Evolutionary conservation across 2,113 vertebrate species (phyloP).

Genomic region (Spea multiplicata): DNA sequence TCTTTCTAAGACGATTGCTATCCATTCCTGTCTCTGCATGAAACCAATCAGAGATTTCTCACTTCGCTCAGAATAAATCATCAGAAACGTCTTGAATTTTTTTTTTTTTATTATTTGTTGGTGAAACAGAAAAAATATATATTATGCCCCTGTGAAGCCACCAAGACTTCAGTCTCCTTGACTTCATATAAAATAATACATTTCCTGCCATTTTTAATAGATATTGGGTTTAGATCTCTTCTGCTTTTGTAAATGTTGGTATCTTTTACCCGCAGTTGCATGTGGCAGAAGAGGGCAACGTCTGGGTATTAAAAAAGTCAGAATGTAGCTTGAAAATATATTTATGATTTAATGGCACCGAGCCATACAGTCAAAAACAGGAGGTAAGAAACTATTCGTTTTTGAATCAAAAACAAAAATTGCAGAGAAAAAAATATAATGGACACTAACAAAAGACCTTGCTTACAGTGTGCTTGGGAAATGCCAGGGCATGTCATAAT

Average conservation of each 20-base stretch:
- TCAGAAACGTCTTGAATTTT: slow-evolving; percentile 55
- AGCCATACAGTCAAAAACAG: slow-evolving; percentile 17
- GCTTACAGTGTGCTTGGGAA: not conserved
- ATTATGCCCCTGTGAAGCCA: slow-evolving; percentile 38
- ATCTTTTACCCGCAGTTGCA: slow-evolving; percentile 45
- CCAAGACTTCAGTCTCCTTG: slow-evolving; percentile 51
- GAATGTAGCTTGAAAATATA: slow-evolving; percentile 44
- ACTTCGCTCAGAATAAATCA: slow-evolving; percentile 64
- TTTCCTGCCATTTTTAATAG: slow-evolving; percentile 49
- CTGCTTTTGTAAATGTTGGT: slow-evolving; percentile 43
- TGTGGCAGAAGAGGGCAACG: slow-evolving; percentile 46
- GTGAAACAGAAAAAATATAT: slow-evolving; percentile 49
- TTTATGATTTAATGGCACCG: slow-evolving; percentile 45
- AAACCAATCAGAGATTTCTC: slow-evolving; percentile 65
- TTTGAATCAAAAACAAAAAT: slow-evolving; percentile 19
- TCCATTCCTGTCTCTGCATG: slow-evolving; percentile 63
- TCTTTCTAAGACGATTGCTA: slow-evolving; percentile 74
- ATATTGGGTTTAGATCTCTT: slow-evolving; percentile 42
- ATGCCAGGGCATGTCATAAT: not conserved
- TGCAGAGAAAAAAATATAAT: slow-evolving; percentile 37
- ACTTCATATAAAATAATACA: slow-evolving; percentile 40
- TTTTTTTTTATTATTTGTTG: slow-evolving; percentile 27
- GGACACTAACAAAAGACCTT: not conserved
- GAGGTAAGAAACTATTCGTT: slow-evolving; percentile 27
- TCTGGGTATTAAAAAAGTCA: slow-evolving; percentile 50